phyloP scores from a whole-genome alignment of 2,797 vertebrate species.

The Lepilemur septentrionalis region DNA sequence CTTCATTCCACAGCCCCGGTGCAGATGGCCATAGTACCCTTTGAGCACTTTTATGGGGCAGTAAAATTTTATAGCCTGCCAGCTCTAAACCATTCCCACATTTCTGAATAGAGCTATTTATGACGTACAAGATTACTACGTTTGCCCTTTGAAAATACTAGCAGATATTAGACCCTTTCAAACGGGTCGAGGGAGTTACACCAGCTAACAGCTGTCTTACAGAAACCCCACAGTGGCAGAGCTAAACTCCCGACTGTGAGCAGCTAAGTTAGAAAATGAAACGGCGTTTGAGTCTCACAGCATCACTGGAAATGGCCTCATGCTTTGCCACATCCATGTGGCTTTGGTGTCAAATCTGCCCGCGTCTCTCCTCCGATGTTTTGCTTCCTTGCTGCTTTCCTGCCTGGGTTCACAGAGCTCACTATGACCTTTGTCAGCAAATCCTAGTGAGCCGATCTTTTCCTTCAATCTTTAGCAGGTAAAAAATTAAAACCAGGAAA shows the following conservation, averaged over 20 bases:
- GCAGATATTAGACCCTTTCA: constrained; percentile 28
- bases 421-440: constrained; percentile 54
- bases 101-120: constrained; percentile 52
- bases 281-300: not conserved
- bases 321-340: not conserved
- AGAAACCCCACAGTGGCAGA: not conserved
- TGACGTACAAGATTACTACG: not conserved
- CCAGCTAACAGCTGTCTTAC: not conserved
- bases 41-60: constrained; percentile 63
- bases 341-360: not conserved
- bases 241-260: not conserved
- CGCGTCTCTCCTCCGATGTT: accelerated
- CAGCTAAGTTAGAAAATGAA: not conserved
- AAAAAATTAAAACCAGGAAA: not conserved
- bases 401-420: not conserved
- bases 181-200: not conserved
- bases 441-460: constrained; percentile 70
- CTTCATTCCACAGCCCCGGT: constrained; percentile 40
- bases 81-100: constrained; percentile 32
- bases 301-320: not conserved
- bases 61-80: constrained; percentile 68
- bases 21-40: not conserved
- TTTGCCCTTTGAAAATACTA: constrained; percentile 57
- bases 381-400: not conserved
- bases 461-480: not conserved